Evolutionary conservation across 2,888 invertebrate species (phyloP), one percentile per base, ranked within the genome.

Genomic region (Tinea trinotella): DNA sequence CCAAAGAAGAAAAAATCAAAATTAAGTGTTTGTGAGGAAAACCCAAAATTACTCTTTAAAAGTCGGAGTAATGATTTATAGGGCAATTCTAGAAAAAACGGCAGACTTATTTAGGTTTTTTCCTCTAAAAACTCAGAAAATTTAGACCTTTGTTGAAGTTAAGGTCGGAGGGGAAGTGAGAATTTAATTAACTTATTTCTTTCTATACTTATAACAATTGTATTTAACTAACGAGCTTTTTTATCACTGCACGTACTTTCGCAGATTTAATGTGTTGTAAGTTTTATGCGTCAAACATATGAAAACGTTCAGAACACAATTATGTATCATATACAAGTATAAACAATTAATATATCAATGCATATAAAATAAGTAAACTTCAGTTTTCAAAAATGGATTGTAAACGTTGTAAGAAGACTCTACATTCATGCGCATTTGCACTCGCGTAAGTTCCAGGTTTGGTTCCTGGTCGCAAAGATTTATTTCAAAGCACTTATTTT

Each of bases 61-160:
- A 50, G 19, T 2, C 50, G 50, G 7, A 22, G 24, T 24, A 50
- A 50, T 50, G 50, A 50, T 50, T 50, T 50, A 50, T 50, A 12
- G 50, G 24, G 50, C 24, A 50, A 50, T 50, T 50, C 50, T 18
- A 48, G 18, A 48, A 48, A 48, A 48, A 12, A 48, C 18, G 18
- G 48, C 48, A 6, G 48, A n/a, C 20, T 48, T 19, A 19, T 48
- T 48, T 48, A 18, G 48, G n/a, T n/a, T 36, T 46, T 46, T 40
- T 13, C 40, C 40, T 5, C 40, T 6, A 40, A 40, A 40, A 40
- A 2, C 12, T 40, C 40, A n/a, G 6, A 2, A 40, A 40, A 40
- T 40, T 40, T 40, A 40, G 40, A 40, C 40, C 40, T 12, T 15
- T 15, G n/a, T n/a, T n/a, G 9, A 30, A 30, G 9, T 30, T n/a